These are phyloP conservation scores for Oreocharis arfaki DNA, from an alignment of 2,113 vertebrate species.

Conservation along the genomic window DNA sequence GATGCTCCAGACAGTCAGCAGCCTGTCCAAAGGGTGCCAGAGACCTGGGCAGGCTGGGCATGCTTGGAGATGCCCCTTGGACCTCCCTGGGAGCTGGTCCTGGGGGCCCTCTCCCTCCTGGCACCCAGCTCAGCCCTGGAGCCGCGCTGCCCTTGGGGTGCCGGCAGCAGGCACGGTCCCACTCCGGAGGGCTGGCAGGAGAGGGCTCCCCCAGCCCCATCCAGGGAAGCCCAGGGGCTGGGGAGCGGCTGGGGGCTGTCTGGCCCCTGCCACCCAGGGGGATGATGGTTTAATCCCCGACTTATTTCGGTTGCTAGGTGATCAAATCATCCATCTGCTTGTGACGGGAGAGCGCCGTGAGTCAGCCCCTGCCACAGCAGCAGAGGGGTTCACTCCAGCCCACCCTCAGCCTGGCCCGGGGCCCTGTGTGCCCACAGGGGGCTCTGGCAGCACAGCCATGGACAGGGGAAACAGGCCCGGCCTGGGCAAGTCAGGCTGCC, in stretches of 20 bases:
- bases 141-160: background rate
- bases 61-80: background rate
- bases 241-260: background rate
- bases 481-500: background rate
- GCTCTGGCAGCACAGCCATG: fast-evolving
- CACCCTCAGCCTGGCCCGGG: background rate
- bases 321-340: conserved; percentile 64
- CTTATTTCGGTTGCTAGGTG: conserved; percentile 59
- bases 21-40: background rate
- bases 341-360: conserved; percentile 19
- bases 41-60: background rate
- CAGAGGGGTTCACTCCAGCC: background rate
- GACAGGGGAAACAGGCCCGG: background rate
- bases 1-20: background rate
- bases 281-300: background rate
- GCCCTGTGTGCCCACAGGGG: background rate
- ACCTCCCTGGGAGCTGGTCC: background rate
- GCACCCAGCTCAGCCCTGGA: background rate
- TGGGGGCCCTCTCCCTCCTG: background rate
- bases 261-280: background rate
- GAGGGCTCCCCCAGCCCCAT: background rate
- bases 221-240: background rate
- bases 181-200: background rate
- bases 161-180: fast-evolving
- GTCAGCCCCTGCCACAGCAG: conserved; percentile 36